phyloP scores from a whole-genome alignment of 2,888 invertebrate species.

The Myopa testacea region DNA sequence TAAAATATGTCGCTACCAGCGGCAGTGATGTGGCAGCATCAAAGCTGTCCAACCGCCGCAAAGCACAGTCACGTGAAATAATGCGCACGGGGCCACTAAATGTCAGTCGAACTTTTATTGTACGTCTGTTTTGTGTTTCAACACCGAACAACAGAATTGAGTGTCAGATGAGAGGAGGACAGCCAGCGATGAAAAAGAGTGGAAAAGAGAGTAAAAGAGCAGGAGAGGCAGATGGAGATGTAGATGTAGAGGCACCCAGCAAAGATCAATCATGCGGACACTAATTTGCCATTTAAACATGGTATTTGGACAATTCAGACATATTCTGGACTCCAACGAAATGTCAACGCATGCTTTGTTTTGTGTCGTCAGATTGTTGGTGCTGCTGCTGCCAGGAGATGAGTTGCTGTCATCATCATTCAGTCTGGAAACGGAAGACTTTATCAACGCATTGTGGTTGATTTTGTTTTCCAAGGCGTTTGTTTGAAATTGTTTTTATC shows the following conservation, averaged over 20 bases:
- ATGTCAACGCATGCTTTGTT: conserved; percentile 45
- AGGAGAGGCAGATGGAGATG: neutral
- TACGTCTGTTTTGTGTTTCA: neutral
- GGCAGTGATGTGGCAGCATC: neutral
- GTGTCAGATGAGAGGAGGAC: neutral
- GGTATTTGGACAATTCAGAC: conserved; percentile 67
- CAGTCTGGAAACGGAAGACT: no score
- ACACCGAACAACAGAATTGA: neutral
- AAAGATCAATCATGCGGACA: conserved; percentile 64
- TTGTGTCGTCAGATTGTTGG: conserved; percentile 38
- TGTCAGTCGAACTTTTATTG: neutral
- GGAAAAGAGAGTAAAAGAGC: neutral
- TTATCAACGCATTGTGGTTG: no score
- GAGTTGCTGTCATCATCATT: neutral
- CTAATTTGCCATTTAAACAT: conserved; percentile 67
- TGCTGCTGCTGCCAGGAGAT: conserved; percentile 41
- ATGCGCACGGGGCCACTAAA: neutral
- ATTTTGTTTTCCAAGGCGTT: no score
- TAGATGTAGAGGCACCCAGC: conserved; percentile 11
- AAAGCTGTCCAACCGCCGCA: neutral
- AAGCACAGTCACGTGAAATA: conserved; percentile 4
- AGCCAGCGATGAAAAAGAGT: neutral
- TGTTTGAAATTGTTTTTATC: neutral
- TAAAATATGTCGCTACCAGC: conserved; percentile 22
- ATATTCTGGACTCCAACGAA: conserved; percentile 56